Base-by-base conservation (phyloP, 2,888 invertebrate species). In the Cecidostiba fungosa region DNA sequence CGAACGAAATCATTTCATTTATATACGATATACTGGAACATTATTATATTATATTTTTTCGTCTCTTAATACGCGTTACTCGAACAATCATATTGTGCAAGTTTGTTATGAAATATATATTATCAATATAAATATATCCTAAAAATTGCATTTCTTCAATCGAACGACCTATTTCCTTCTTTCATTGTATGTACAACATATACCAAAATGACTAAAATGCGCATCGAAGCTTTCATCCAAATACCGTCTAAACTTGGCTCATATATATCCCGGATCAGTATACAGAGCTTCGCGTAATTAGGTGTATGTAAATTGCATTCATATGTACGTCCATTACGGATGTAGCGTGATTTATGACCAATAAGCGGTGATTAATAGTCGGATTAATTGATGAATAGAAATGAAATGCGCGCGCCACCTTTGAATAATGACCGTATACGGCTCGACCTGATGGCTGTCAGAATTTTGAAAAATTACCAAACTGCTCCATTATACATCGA, bases 71-170 rank as follows among this genome's bases (percentile, higher is more conserved):
- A 66, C 84, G 89, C 88, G 88, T 89, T 89, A 89, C 83, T 59
- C 87, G 87, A 77, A 70, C 72, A 82, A 85, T 87, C 73, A 87
- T 50, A 89, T 87, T 89, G 89, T 91, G 88, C 88, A 89, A 90
- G 89, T 89, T 90, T 90, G 90, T 91, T 91, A 90, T 87, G 36
- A 89, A 90, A 90, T 79, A 81, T 78, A 86, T 83, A 87, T 87
- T 85, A 83, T 81, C 73, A 81, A 83, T 86, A 86, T 85, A 47
- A 59, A 85, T 83, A 83, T 79, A 81, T 47, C 12, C 26, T 36
- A 62, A 69, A 23, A 47, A n/a, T 32, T 76, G 79, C 70, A 54
- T 69, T 54, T 74, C 76, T 16, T 47, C 12, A 54, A n/a, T 39
- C 3, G 14, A 19, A 23, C 70, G 62, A n/a, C 19, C 43, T 54